phyloP scores from a whole-genome alignment of 2,797 vertebrate species.

The Pantherophis vulpinus region DNA sequence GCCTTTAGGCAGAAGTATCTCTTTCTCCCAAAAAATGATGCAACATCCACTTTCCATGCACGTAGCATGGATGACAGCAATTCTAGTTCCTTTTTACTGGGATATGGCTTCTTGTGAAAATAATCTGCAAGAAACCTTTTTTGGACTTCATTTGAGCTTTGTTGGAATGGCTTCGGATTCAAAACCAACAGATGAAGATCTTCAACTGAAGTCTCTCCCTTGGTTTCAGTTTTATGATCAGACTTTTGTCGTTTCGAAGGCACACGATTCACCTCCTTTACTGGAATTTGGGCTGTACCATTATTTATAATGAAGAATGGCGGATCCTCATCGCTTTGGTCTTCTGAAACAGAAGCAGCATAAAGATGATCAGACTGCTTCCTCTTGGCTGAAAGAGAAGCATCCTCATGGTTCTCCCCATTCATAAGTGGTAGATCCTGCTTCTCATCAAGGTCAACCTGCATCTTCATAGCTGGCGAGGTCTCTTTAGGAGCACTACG shows the following conservation, averaged over 20 bases:
- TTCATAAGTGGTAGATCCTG: constrained; percentile 62
- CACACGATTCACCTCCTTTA: constrained; percentile 68
- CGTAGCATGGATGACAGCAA: constrained; percentile 80
- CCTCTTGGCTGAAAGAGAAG: constrained; percentile 60
- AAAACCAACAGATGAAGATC: constrained; percentile 76
- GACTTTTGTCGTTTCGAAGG: constrained; percentile 78
- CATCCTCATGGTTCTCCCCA: constrained; percentile 55
- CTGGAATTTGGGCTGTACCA: constrained; percentile 42
- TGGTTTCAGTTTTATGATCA: constrained; percentile 62
- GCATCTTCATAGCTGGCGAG: constrained; percentile 60
- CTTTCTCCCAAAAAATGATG: constrained; percentile 82
- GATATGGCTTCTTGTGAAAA: constrained; percentile 89
- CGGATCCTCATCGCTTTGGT: constrained; percentile 55
- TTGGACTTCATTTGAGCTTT: constrained; percentile 77
- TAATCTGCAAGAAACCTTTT: constrained; percentile 87
- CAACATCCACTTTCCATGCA: constrained; percentile 83
- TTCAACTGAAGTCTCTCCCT: constrained; percentile 33
- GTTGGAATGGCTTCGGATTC: constrained; percentile 76
- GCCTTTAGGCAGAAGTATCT: constrained; percentile 86
- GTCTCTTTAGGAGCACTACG: constrained; percentile 85
- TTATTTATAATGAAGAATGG: constrained; percentile 38
- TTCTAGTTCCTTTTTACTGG: constrained; percentile 83
- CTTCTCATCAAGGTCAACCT: constrained; percentile 55
- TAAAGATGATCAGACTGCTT: constrained; percentile 63
- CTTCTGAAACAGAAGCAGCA: constrained; percentile 41